Evolutionary conservation across 2,797 vertebrate genomes (phyloP), one percentile per base, ranked within the genome.

Genomic region (Vultur gryphus): DNA sequence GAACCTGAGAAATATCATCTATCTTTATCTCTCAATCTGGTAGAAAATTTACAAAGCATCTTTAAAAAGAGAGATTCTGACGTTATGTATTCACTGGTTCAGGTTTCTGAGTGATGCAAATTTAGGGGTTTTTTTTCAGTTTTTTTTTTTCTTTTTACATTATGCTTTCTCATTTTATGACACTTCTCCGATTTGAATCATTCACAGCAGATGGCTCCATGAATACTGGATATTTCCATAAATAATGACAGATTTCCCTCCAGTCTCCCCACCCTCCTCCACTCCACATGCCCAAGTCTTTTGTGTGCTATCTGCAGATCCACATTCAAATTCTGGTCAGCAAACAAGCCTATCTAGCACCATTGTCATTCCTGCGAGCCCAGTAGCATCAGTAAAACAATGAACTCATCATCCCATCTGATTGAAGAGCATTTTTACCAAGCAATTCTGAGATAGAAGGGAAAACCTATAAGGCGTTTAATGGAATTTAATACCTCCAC

Each of bases 151-250:
- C 24, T 58, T 87, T 84, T 81, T 91, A 43, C 48, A 95, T 91
- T 76, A 95, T 87, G 49, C 95, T 97, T 93, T 95, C 72, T 86
- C 78, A 54, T 95, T 97, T 97, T 94, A 95, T 96, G 75, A 90
- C 65, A 90, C 66, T 93, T 96, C 75, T 96, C 89, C 93, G 78
- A 93, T 58, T 91, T 95, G 79, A 97, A 95, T 97, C 79, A 89
- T 76, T 97, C 87, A 85, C 48, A 97, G 84, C 83, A 97, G 93
- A 97, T 96, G 93, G 87, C 77, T 95, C 76, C 57, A 83, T 96
- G 91, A 97, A 97, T 91, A 95, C 87, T 84, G 90, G 88, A 87
- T 94, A 97, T 97, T 96, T 97, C 94, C 94, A 92, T 96, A 96
- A 96, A 93, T 94, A 97, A 96, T 97, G 89, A 95, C 82, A 96